Evolutionary conservation across 2,113 vertebrate species (phyloP).

Genomic region (Proteles cristata): DNA sequence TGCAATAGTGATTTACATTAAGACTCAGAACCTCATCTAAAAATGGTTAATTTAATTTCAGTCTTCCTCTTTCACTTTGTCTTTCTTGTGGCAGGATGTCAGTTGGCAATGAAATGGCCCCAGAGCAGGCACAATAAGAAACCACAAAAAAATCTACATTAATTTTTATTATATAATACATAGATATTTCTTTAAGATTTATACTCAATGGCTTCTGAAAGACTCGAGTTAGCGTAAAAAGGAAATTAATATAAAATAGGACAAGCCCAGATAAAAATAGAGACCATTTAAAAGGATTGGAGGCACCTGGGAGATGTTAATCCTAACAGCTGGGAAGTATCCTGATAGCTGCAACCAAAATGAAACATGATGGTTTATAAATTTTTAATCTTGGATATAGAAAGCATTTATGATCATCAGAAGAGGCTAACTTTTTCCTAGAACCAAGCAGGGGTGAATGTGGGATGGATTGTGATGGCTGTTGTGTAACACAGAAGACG

Average conservation of each 20-base stretch:
- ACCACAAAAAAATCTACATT: conserved; percentile 3
- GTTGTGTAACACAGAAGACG: neutral
- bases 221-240: neutral
- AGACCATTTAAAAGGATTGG: conserved; percentile 9
- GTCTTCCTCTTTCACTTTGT: neutral
- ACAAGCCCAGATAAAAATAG: conserved; percentile 38
- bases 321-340: conserved; percentile 32
- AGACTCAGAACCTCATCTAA: neutral
- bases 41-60: conserved; percentile 43
- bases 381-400: neutral
- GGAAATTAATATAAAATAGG: conserved; percentile 26
- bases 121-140: neutral
- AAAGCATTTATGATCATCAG: conserved; percentile 3
- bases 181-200: conserved; percentile 24
- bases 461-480: neutral
- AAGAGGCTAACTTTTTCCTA: neutral
- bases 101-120: neutral
- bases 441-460: neutral
- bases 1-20: conserved; percentile 17
- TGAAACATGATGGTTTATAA: neutral
- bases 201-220: neutral
- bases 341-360: conserved; percentile 3
- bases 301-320: conserved; percentile 43
- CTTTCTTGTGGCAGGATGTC: neutral
- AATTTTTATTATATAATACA: neutral